Evolutionary conservation across 92 coral and sea anemone genomes (phyloP), one percentile per base, ranked within the genome.

Genomic region (Palythoa grandis): DNA sequence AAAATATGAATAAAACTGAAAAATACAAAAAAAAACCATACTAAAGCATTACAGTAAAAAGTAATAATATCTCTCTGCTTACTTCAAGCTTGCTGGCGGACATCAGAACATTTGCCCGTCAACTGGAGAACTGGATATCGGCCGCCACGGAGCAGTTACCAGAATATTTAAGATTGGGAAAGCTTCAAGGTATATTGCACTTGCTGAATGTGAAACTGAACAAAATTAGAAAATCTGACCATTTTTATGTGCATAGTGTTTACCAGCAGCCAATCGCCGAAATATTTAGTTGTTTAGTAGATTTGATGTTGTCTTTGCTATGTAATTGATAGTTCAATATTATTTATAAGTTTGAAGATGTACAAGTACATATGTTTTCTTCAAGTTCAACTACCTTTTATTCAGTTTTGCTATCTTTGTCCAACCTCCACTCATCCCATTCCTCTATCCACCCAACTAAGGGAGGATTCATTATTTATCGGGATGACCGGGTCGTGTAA

Each of bases 51-150:
- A 3, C 50, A 23, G 7, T 1, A 63, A 17, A 9, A 20, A 63
- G 7, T 63, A 63, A 63, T 23, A 63, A 19, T 48, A n/a, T 56
- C 47, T 29, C 24, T 58, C 16, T 7, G 24, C 12, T 52, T 47
- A 52, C 17, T 11, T 29, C 23, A 58, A 86, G 89, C 78, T 73
- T 86, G 78, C 95, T 96, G 65, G 93, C 99, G 25, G 97, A 93
- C 74, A 94, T 95, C 82, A 90, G 99, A 86, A 58, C 87, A 61
- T 96, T 96, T 89, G 99, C 98, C 20, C 98, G 99, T 20, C 99
- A 96, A 22, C 86, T 96, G 70, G 98, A 96, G 86, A 82, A 78
- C 90, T 96, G 99, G 99, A 96, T 96, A 35, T 69, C 83, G 35
- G 60, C 93, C 3, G 98, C 98, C 22, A 88, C 98, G 4, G 94